Evolutionary conservation across 2,888 invertebrate genomes (phyloP), one percentile per base, ranked within the genome.

Genomic region (Cotesia congregata): DNA sequence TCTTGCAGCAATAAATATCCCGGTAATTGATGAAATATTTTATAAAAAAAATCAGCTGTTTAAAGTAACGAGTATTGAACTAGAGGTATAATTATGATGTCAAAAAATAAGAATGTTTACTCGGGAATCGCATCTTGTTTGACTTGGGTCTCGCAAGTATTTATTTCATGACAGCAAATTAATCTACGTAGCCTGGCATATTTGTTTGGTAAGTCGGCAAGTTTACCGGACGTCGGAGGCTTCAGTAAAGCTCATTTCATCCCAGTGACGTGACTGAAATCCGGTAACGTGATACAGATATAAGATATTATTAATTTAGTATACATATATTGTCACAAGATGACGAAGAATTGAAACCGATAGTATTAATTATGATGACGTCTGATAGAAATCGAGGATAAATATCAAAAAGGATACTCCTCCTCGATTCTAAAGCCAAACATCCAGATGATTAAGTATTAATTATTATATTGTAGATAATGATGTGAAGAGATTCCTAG

Each of bases 281-380:
- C 30, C 15, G 15, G n/a, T 38, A 12, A 59, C 38, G 60, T 59
- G 70, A 41, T 59, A 60, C 20, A 50, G 30, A 30, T 30, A 30
- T 30, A 4, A 30, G 30, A 30, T 30, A 30, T 30, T 40, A 40
- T 50, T 50, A 50, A 12, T 39, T 40, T 15, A 9, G 39, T 17
- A 40, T 12, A 67, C n/a, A 68, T 40, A 15, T 12, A 40, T 79
- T 68, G 74, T 78, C 76, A 76, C 68, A 74, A 67, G 62, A 50
- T 67, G 75, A 75, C 77, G 77, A 75, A 69, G 69, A 72, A 76
- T 77, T 76, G 79, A 79, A 69, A 62, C 77, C 77, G 79, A 72
- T 76, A 50, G 50, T 69, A 77, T 50, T 78, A 77, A 80, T 78
- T 79, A 79, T 77, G 67, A 50, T 60, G 59, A 65, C 59, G 59